A percentile compares a stretch with the other conserved stretches of the same genome.
Evolutionary conservation across 2,113 vertebrate genomes (phyloP).

Genomic region (Arothron firmamentum): DNA sequence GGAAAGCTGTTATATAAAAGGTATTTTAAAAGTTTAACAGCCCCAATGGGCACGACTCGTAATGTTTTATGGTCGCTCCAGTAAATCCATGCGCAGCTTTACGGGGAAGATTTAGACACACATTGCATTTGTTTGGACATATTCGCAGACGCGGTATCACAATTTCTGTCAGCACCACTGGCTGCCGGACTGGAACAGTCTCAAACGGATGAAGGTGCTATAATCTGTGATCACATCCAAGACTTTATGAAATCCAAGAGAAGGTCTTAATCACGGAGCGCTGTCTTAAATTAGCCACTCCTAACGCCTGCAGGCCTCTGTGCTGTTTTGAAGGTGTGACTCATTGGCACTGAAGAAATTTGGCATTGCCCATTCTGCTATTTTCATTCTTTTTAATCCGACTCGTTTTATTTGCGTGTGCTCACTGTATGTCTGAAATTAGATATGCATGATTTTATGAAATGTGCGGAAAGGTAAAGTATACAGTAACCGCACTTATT

Average conservation of each 20-base stretch:
- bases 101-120: conserved; percentile 22
- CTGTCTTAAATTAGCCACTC: conserved; percentile 49
- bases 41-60: conserved; percentile 21
- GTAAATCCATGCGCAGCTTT: conserved; percentile 36
- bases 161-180: conserved; percentile 1
- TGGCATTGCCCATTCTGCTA: conserved; percentile 38
- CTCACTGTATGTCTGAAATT: too few relatives aligned
- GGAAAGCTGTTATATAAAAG: conserved; percentile 8
- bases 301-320: conserved; percentile 40
- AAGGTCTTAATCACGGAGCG: conserved; percentile 15
- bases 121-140: conserved; percentile 13
- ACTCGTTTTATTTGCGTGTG: not conserved
- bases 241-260: not conserved
- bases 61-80: conserved; percentile 43
- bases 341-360: conserved; percentile 30
- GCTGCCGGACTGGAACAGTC: not conserved
- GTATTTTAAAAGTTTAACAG: conserved; percentile 27
- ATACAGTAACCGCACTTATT: too few relatives aligned
- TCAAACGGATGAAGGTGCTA: conserved; percentile 3
- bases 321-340: conserved; percentile 46
- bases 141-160: conserved; percentile 1
- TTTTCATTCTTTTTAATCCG: conserved; percentile 15
- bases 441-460: too few relatives aligned
- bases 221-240: not conserved
- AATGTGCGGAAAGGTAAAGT: too few relatives aligned